A percentile compares a stretch with the other conserved stretches of the same genome.
Evolutionary conservation across 2,797 vertebrate genomes (phyloP).

Genomic region (Cynopterus sphinx): DNA sequence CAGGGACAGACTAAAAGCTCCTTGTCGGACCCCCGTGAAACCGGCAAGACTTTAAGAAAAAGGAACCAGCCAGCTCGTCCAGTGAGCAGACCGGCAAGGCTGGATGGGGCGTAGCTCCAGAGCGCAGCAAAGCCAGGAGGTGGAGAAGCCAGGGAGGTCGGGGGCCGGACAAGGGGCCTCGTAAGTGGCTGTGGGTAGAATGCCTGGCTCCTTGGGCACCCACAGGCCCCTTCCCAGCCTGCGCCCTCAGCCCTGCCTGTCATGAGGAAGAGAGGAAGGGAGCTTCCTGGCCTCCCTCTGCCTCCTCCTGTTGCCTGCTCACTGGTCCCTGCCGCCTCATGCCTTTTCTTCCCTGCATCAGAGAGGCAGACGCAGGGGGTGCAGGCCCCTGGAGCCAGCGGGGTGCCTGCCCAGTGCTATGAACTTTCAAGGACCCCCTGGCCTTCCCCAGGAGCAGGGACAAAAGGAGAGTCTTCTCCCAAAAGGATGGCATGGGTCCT

Average conservation of each 20-base stretch:
- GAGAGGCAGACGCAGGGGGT: neutral
- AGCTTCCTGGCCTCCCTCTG: too few relatives aligned
- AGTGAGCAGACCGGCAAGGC: neutral
- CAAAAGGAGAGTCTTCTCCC: neutral
- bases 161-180: accelerated
- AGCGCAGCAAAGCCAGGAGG: accelerated
- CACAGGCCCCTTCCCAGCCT: neutral
- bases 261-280: too few relatives aligned
- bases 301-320: neutral
- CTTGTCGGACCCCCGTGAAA: neutral
- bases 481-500: neutral
- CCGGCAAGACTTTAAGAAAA: neutral
- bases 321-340: neutral
- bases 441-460: neutral
- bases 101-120: neutral
- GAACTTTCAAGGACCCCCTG: neutral
- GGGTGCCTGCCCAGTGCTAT: neutral
- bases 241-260: neutral
- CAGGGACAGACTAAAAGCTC: neutral
- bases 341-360: neutral
- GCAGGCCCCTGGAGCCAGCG: neutral
- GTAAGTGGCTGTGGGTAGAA: neutral
- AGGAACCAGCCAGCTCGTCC: too few relatives aligned
- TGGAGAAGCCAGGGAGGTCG: too few relatives aligned
- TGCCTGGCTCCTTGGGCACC: neutral